Evolutionary conservation across 2,113 vertebrate genomes (phyloP).

Genomic region (Entelurus aequoreus): DNA sequence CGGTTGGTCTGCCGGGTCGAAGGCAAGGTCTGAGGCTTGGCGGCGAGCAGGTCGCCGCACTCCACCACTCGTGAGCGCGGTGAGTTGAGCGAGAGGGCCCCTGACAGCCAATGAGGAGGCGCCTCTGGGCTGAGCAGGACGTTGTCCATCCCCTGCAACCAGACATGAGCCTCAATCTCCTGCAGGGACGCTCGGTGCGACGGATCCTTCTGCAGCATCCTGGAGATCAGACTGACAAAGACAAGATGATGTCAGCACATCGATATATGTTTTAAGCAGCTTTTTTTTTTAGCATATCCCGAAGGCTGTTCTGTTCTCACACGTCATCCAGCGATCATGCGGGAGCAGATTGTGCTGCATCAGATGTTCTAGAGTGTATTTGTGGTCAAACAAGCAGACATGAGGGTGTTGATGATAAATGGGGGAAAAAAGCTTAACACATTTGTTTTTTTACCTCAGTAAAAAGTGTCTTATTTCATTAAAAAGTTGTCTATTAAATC

Average conservation of each 20-base stretch:
- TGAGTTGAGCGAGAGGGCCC: constrained; percentile 52
- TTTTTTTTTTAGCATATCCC: constrained; percentile 5
- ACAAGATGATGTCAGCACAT: neutral
- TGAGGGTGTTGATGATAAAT: neutral
- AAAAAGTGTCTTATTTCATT: neutral
- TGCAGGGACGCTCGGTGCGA: constrained; percentile 73
- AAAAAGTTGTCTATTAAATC: too few relatives aligned
- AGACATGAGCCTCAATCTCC: constrained; percentile 77
- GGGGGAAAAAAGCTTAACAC: neutral
- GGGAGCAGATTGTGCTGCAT: constrained; percentile 14
- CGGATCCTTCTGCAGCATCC: constrained; percentile 84
- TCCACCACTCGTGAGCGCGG: constrained; percentile 54
- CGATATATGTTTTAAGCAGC: too few relatives aligned
- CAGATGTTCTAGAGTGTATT: constrained; percentile 16
- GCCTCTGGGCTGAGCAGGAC: constrained; percentile 67
- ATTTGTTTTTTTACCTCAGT: too few relatives aligned
- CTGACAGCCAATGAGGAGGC: constrained; percentile 55
- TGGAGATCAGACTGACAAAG: constrained; percentile 75
- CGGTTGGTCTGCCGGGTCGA: constrained; percentile 51
- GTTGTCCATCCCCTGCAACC: constrained; percentile 80
- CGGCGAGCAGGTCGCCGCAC: constrained; percentile 64
- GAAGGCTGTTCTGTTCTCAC: constrained; percentile 26
- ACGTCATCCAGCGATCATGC: constrained; percentile 40
- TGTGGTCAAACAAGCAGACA: constrained; percentile 7
- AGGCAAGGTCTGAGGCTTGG: constrained; percentile 47